A percentile compares a stretch with the other conserved stretches of the same genome.
Evolutionary conservation across 2,113 vertebrate species (phyloP).

Genomic region (Lophochroa leadbeateri): DNA sequence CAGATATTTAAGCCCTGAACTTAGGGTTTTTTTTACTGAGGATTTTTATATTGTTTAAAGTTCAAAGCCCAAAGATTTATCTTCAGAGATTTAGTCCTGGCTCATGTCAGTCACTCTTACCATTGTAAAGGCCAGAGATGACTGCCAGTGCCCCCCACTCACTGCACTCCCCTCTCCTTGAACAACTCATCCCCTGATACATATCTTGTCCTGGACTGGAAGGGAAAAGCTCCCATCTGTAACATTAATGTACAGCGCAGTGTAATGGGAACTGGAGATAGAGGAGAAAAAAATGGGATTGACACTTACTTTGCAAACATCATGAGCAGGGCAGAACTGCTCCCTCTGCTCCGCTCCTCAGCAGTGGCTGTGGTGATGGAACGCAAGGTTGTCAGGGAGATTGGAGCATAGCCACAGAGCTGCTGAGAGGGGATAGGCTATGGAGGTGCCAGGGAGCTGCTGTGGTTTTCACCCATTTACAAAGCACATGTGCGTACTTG

Average conservation of each 20-base stretch:
- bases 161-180: neutral
- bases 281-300: neutral
- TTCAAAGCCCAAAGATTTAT: conserved; percentile 23
- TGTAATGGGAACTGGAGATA: neutral
- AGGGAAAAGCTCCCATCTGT: neutral
- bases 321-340: neutral
- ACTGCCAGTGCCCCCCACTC: neutral
- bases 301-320: neutral
- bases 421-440: neutral
- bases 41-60: conserved; percentile 33
- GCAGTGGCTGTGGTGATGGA: neutral
- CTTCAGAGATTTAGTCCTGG: conserved; percentile 18
- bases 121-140: fast-evolving
- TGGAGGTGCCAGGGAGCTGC: neutral
- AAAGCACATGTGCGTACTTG: neutral
- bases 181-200: neutral
- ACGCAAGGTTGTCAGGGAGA: fast-evolving
- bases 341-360: fast-evolving
- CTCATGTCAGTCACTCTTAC: conserved; percentile 14
- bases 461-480: neutral
- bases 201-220: neutral
- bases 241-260: neutral
- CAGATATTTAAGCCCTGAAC: conserved; percentile 1
- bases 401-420: neutral
- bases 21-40: neutral